phyloP scores from a whole-genome alignment of 2,113 vertebrate genomes.

The Stigmatopora nigra region DNA sequence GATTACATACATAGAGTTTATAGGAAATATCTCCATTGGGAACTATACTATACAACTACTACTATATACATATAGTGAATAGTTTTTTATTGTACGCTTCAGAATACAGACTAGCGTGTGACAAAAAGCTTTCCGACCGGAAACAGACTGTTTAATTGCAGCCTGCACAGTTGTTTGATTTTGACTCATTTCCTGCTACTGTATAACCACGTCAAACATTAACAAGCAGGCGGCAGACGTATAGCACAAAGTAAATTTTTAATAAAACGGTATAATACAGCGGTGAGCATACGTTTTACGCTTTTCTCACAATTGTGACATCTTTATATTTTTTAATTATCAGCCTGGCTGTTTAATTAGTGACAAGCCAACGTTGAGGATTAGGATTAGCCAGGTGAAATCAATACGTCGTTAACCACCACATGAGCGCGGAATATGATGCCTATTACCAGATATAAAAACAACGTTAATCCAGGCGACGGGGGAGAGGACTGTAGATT shows the following conservation, averaged over 20 bases:
- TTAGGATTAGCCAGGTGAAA: constrained; percentile 21
- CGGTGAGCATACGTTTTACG: constrained; percentile 40
- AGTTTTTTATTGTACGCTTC: background rate
- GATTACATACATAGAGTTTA: too few species aligned
- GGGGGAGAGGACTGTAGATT: too few species aligned
- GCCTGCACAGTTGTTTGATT: background rate
- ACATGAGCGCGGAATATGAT: background rate
- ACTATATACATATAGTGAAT: background rate
- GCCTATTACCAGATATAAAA: background rate
- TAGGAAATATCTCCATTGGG: too few species aligned
- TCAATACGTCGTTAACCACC: constrained; percentile 1
- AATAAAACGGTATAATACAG: constrained; percentile 62
- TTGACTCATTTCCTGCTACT: constrained; percentile 19
- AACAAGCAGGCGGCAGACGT: constrained; percentile 13
- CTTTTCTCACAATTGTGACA: constrained; percentile 12
- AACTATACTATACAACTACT: too few species aligned
- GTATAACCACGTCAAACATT: background rate
- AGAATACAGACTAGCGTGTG: constrained; percentile 1
- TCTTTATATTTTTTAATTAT: constrained; percentile 17
- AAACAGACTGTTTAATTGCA: constrained; percentile 10
- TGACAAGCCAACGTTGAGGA: constrained; percentile 3
- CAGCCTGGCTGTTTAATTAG: constrained; percentile 16
- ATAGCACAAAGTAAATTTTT: constrained; percentile 62
- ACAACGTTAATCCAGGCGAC: constrained; percentile 15
- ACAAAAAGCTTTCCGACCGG: constrained; percentile 8